Percentiles rank a stretch among this genome's conserved stretches.
Conservation (phyloP, 2,797 vertebrate species). For the Sebastes paucispinis region DNA sequence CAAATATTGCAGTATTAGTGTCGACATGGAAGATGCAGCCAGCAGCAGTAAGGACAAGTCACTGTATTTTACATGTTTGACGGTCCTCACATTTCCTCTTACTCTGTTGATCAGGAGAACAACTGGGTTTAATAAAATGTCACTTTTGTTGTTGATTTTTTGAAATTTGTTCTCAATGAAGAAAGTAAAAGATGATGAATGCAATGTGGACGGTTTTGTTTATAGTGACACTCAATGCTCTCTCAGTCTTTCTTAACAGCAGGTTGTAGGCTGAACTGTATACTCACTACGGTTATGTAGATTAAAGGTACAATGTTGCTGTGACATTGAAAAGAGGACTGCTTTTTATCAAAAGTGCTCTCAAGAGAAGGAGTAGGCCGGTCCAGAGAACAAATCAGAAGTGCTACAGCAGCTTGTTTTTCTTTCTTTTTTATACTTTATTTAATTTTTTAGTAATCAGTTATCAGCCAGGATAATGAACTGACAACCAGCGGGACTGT, state of each 20-base stretch:
- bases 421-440: conserved; percentile 27
- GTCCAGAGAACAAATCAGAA: conserved; percentile 31
- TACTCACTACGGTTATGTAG: conserved; percentile 26
- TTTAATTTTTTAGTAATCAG: conserved; percentile 45
- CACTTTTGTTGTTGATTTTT: conserved; percentile 27
- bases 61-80: conserved; percentile 38
- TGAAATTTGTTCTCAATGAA: conserved; percentile 28
- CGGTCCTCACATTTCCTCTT: conserved; percentile 27
- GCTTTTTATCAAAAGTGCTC: conserved; percentile 46
- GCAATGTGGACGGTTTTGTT: conserved; percentile 2
- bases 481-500: conserved; percentile 69
- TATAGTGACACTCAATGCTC: conserved; percentile 26
- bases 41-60: conserved; percentile 25
- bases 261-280: conserved; percentile 20
- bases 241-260: conserved; percentile 10
- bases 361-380: neutral
- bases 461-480: conserved; percentile 50
- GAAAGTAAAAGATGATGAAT: conserved; percentile 32
- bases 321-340: conserved; percentile 30
- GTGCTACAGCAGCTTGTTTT: conserved; percentile 24
- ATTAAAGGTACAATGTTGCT: conserved; percentile 64
- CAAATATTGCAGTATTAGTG: conserved; percentile 50
- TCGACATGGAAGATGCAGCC: conserved; percentile 29
- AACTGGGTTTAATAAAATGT: conserved; percentile 8
- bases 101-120: conserved; percentile 20